A percentile compares a stretch with the other conserved stretches of the same genome.
phyloP scores from a whole-genome alignment of 2,113 vertebrate species.

The Forbesichthys papilliferus region DNA sequence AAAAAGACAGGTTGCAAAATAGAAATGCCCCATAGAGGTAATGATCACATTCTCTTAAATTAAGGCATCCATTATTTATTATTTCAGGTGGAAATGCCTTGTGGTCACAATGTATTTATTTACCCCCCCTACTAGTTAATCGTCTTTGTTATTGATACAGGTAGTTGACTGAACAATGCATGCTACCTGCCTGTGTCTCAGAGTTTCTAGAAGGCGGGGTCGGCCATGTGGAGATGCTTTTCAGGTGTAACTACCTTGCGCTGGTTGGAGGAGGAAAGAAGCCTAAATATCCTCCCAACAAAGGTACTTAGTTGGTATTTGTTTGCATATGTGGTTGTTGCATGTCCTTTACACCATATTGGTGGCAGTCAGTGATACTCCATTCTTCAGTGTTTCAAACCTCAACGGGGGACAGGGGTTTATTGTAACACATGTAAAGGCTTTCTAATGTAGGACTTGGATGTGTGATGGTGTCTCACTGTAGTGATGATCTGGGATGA shows the following conservation, averaged over 20 bases:
- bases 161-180: neutral
- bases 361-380: neutral
- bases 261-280: conserved; percentile 97
- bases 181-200: conserved; percentile 56
- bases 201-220: conserved; percentile 97
- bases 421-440: neutral
- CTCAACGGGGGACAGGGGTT: no score
- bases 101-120: no score
- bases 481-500: conserved; percentile 99
- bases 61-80: no score
- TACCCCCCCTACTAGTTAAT: no score
- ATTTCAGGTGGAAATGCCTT: no score
- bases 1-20: no score
- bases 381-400: no score
- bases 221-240: conserved; percentile 97
- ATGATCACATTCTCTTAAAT: no score
- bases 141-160: neutral
- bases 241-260: conserved; percentile 97
- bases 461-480: conserved; percentile 8
- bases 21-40: no score
- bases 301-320: conserved; percentile 82
- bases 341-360: neutral
- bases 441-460: neutral
- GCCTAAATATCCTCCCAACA: conserved; percentile 97
- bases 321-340: neutral